These are phyloP conservation scores for Scyliorhinus canicula DNA, from an alignment of 2,797 vertebrate species.

Conservation along the genomic window DNA sequence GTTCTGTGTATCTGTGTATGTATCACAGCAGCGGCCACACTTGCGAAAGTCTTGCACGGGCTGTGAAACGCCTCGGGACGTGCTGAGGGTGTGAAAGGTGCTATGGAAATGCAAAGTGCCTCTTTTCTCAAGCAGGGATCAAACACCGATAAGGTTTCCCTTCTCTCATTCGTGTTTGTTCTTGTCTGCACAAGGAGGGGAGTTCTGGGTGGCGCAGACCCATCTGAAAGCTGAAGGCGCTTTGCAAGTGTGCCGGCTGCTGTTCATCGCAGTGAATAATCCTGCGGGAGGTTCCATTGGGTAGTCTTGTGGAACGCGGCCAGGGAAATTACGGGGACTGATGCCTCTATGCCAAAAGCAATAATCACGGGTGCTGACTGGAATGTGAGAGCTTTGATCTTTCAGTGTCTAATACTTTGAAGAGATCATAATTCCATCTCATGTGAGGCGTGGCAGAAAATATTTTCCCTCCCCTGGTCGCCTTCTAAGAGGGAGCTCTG, in stretches of 20 bases:
- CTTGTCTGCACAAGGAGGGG: neutral
- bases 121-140: neutral
- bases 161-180: neutral
- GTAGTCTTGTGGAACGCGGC: neutral
- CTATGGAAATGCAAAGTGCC: neutral
- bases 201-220: neutral
- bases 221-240: neutral
- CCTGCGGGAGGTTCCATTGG: neutral
- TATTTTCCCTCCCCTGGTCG: neutral
- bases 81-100: neutral
- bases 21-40: neutral
- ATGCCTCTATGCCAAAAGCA: neutral
- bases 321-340: neutral
- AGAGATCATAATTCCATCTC: neutral
- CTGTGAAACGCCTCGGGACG: neutral
- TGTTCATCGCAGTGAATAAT: neutral
- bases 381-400: neutral
- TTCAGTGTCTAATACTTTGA: neutral
- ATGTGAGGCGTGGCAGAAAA: neutral
- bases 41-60: neutral
- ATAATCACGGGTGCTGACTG: neutral
- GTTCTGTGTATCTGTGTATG: too few relatives aligned
- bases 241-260: neutral
- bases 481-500: neutral
- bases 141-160: neutral